These are phyloP conservation scores for Hybos culiciformis DNA, from an alignment of 2,888 invertebrate genomes.

Conservation along the genomic window DNA sequence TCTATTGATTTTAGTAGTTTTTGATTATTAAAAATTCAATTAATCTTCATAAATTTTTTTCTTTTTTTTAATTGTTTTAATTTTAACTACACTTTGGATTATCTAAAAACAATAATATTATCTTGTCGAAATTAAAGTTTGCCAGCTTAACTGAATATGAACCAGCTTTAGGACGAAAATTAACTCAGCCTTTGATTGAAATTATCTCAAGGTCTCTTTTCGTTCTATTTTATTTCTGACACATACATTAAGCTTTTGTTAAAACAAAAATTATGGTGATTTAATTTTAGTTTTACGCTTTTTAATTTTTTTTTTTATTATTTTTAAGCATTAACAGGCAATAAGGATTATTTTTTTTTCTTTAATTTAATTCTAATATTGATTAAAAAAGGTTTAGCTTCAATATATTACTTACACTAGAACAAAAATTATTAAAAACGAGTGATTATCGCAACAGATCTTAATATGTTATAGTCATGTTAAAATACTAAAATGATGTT, in stretches of 20 bases:
- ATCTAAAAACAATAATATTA: too few relatives aligned
- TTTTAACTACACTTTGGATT: too few relatives aligned
- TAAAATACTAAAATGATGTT: too few relatives aligned
- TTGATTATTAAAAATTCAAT: neutral
- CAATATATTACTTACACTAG: too few relatives aligned
- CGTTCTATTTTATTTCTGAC: slow-evolving; percentile 8
- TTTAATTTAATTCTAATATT: too few relatives aligned
- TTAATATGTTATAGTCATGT: too few relatives aligned
- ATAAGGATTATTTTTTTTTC: too few relatives aligned
- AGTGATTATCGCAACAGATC: too few relatives aligned
- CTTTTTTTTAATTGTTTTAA: neutral
- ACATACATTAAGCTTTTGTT: neutral
- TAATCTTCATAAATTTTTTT: slow-evolving; percentile 2
- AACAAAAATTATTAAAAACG: too few relatives aligned
- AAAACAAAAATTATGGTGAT: neutral
- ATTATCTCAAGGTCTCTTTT: slow-evolving; percentile 75
- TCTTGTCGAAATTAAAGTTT: slow-evolving; percentile 62
- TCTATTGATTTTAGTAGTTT: slow-evolving; percentile 1
- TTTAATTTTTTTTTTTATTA: neutral
- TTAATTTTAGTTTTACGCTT: neutral
- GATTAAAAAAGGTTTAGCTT: too few relatives aligned
- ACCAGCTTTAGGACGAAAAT: slow-evolving; percentile 72
- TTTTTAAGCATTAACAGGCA: neutral
- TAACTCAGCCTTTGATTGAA: slow-evolving; percentile 79
- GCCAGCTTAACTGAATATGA: slow-evolving; percentile 76